phyloP scores from a whole-genome alignment of 2,888 invertebrate genomes.

The Protodeltote pygarga region DNA sequence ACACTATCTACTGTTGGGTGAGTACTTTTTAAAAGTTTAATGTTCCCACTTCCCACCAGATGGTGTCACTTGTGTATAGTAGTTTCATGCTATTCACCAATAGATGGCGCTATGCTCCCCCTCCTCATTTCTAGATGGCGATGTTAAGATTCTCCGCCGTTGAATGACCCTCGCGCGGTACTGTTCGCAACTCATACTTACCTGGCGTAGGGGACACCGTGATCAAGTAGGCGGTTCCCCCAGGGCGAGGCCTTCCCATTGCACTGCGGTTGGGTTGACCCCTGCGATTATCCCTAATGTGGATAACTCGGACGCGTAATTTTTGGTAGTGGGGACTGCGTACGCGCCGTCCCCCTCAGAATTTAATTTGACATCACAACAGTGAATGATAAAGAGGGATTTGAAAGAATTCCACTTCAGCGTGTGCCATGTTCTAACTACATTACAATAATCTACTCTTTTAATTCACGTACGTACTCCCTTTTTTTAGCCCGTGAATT shows the following conservation, averaged over 20 bases:
- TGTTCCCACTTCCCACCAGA: too few relatives aligned
- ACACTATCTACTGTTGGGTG: too few relatives aligned
- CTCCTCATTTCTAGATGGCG: conserved; percentile 24
- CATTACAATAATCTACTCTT: too few relatives aligned
- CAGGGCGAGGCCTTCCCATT: conserved; percentile 29
- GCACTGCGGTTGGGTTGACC: conserved; percentile 31
- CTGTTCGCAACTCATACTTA: conserved; percentile 23
- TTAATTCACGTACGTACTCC: too few relatives aligned
- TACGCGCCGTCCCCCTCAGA: conserved; percentile 27
- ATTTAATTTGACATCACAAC: not conserved
- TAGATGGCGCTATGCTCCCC: conserved; percentile 28
- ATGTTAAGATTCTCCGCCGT: conserved; percentile 19
- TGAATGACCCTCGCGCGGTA: conserved; percentile 13
- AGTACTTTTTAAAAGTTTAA: too few relatives aligned
- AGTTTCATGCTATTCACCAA: not conserved
- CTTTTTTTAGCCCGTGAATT: too few relatives aligned
- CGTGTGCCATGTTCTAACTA: too few relatives aligned
- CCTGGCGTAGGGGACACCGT: conserved; percentile 37
- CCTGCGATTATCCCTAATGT: conserved; percentile 34
- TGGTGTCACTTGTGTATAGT: not conserved
- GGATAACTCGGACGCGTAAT: conserved; percentile 37
- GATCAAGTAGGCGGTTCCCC: conserved; percentile 36
- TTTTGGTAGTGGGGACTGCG: conserved; percentile 38
- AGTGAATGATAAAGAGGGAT: too few relatives aligned
- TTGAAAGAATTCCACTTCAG: too few relatives aligned